Conservation (phyloP, 64 coral and sea anemone genomes). For the Catalaphyllia jardinei region DNA sequence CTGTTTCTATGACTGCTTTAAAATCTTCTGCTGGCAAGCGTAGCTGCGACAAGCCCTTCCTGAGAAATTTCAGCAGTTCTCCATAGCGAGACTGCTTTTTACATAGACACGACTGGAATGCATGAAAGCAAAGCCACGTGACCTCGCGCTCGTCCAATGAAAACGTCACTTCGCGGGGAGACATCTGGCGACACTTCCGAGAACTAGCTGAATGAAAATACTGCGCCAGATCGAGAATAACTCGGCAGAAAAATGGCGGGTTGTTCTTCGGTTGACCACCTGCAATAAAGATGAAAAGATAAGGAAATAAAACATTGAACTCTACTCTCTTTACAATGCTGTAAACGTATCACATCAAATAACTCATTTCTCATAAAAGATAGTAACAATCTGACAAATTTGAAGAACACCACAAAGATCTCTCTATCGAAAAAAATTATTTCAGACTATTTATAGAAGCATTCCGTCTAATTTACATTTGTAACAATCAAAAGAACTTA, state of each 20-base stretch:
- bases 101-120: constrained; percentile 49
- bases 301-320: background rate
- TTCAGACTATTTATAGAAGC: too few relatives aligned
- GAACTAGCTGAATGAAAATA: constrained; percentile 22
- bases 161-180: constrained; percentile 11
- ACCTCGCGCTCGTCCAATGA: constrained; percentile 38
- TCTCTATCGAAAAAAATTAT: too few relatives aligned
- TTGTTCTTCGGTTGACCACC: constrained; percentile 42
- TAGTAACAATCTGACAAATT: too few relatives aligned
- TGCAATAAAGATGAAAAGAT: background rate
- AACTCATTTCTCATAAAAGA: background rate
- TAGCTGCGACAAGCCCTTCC: constrained; percentile 12
- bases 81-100: constrained; percentile 48
- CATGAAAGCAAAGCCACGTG: constrained; percentile 55
- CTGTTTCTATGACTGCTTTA: background rate
- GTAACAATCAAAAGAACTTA: too few relatives aligned
- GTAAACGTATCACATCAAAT: background rate
- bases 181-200: constrained; percentile 35
- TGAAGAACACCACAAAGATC: too few relatives aligned
- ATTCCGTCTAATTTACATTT: too few relatives aligned
- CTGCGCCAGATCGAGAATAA: constrained; percentile 48
- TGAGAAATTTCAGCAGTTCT: constrained; percentile 40
- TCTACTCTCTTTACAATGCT: background rate
- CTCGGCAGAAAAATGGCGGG: constrained; percentile 43
- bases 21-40: background rate